Base-by-base conservation (phyloP, 2,113 vertebrate genomes). In the Cacatua alba region DNA sequence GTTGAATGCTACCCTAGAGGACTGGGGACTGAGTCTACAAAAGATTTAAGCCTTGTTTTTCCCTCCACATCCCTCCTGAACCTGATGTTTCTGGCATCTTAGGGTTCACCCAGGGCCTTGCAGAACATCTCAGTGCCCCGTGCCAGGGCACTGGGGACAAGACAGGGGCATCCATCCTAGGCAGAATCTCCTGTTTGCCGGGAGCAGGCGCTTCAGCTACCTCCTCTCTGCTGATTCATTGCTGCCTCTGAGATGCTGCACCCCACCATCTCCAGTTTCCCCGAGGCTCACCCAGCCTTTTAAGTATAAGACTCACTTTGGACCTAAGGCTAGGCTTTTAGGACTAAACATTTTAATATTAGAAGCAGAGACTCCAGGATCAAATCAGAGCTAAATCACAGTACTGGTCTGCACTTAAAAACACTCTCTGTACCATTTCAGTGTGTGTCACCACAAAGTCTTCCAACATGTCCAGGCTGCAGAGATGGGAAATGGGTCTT, bases 291-390 rank as follows among this genome's bases (percentile, higher is more conserved):
- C 31, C 25, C 67, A 71, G 43, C 31, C 65, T 44, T 20, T 77
- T 91, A 80, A 68, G 14, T 28, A 3, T 10, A 87, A 63, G 10
- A 60, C 13, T 77, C 13, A 13, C 43, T 79, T 79, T 43, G 39
- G 62, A 82, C 46, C 39, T 79, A 39, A 71, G 51, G 41, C 65
- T 78, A 75, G 33, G 84, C 69, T 96, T 93, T 96, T 68, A 93
- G 65, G n/a, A 69, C 67, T 90, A 79, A 90, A 76, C 4, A 39
- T 64, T 64, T 82, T 55, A 48, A 35, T 85, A 75, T 6, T 70
- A 53, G 51, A 78, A 84, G 44, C 52, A 87, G 60, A 92, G 46
- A 37, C 81, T 84, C 46, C 46, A 59, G 57, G 29, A 85, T 91
- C 69, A 91, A 85, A 64, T 93, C 57, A 87, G 70, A 67, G 18